phyloP scores from a whole-genome alignment of 92 coral and sea anemone genomes.

The Parazoanthus darwini region DNA sequence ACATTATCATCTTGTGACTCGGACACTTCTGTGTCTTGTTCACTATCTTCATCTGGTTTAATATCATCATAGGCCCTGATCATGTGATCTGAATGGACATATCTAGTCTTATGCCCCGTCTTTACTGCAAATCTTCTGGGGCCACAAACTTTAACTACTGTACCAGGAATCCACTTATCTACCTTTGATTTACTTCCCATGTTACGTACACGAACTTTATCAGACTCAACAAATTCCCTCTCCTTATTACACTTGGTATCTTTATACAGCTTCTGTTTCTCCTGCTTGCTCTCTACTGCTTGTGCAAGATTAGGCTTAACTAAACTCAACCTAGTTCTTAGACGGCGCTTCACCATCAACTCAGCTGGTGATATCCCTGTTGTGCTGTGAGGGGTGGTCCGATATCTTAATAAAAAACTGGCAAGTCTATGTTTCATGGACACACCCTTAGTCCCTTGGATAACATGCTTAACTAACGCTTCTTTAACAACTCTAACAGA shows the following conservation, averaged over 20 bases:
- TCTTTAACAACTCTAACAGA: slow-evolving; percentile 36
- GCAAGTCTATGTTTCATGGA: slow-evolving; percentile 46
- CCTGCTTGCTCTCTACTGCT: slow-evolving; percentile 41
- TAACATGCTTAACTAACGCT: slow-evolving; percentile 47
- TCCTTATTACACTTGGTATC: slow-evolving; percentile 4
- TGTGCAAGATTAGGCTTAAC: slow-evolving; percentile 52
- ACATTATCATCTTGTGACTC: slow-evolving; percentile 31
- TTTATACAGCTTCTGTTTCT: slow-evolving; percentile 39
- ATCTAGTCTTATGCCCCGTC: slow-evolving; percentile 44
- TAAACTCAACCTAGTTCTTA: slow-evolving; percentile 48
- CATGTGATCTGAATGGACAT: slow-evolving; percentile 54
- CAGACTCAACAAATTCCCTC: not conserved
- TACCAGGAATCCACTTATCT: slow-evolving; percentile 42
- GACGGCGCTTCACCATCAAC: slow-evolving; percentile 38
- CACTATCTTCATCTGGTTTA: slow-evolving; percentile 37
- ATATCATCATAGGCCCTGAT: slow-evolving; percentile 46
- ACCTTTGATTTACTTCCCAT: slow-evolving; percentile 20
- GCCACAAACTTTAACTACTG: slow-evolving; percentile 44
- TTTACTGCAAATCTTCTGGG: slow-evolving; percentile 37
- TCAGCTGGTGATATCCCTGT: slow-evolving; percentile 49
- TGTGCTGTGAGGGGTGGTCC: slow-evolving; percentile 41
- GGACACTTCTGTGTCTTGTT: slow-evolving; percentile 42
- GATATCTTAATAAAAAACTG: slow-evolving; percentile 26
- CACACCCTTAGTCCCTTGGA: slow-evolving; percentile 35
- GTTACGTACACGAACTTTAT: not conserved